Evolutionary conservation across 2,888 invertebrate genomes (phyloP), one percentile per base, ranked within the genome.

Genomic region (Agrypnus murinus): DNA sequence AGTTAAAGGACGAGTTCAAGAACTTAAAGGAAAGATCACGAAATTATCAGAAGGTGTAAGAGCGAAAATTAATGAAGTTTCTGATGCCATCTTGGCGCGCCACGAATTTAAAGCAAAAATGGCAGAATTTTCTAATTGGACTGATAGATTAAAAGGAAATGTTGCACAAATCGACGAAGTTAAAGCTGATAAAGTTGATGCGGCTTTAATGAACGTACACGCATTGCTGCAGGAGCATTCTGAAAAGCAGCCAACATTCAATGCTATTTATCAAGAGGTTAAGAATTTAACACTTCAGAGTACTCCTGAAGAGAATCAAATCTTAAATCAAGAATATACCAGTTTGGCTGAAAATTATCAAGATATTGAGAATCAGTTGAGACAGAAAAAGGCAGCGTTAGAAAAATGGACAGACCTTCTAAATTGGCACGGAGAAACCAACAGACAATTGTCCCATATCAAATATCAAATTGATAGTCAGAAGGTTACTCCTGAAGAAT

Each of bases 71-170:
- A 95, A 95, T 80, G 90, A 91, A 67, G 87, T 95, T 0, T 95
- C 95, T 0, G 95, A 96, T 81, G 92, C 93, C 36, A 92, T 95
- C 48, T 90, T 95, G 53, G 89, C 93, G 0, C 89, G 93, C 66
- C 95, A 96, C 86, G 96, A 96, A 80, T 94, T 95, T 79, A 90
- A 93, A 82, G 91, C 92, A 6, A 93, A 93, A 83, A 87, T 95
- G 71, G 89, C 91, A 0, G 92, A 92, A 75, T 94, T 95, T 76
- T 91, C 92, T 36, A 92, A 92, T 74, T 95, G 95, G 94, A 91
- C 95, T 84, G 90, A 92, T 15, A 89, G 92, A 60, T 88, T 95
- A 67, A 89, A 90, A 74, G 88, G 90, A 34, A 92, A 92, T 78
- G 89, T 93, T 17, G 91, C 91, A 50, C 92, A 93, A 78, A 92